A percentile compares a stretch with the other conserved stretches of the same genome.
phyloP scores from a whole-genome alignment of 2,888 invertebrate species.

The Nephrotoma guestfalica region DNA sequence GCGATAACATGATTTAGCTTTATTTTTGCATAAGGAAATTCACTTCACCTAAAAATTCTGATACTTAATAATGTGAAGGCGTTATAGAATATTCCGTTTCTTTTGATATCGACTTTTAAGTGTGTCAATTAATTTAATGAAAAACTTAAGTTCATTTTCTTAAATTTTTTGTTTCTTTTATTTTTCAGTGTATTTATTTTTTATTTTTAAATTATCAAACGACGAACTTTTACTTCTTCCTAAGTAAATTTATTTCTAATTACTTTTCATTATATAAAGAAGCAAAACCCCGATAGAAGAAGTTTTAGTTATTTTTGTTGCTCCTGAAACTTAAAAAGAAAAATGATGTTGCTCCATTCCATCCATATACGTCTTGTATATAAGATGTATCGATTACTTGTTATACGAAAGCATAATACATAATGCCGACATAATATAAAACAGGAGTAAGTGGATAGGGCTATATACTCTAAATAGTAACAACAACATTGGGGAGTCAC shows the following conservation, averaged over 20 bases:
- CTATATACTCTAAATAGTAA: neutral
- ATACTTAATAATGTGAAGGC: neutral
- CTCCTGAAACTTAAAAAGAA: neutral
- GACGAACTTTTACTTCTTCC: neutral
- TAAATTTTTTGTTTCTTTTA: neutral
- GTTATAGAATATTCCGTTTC: neutral
- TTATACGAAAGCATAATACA: neutral
- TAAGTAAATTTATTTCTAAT: neutral
- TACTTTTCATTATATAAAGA: neutral
- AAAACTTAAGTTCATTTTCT: neutral
- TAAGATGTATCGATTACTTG: neutral
- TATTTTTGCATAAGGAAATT: neutral
- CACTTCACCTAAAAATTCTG: neutral
- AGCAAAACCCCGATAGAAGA: neutral
- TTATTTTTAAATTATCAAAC: neutral
- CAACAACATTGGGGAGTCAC: neutral
- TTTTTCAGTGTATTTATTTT: neutral
- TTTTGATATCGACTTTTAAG: neutral
- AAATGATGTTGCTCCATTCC: neutral
- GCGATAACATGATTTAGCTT: too few species aligned
- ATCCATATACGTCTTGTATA: neutral
- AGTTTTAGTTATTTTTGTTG: neutral
- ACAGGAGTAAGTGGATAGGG: neutral
- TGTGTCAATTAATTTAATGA: neutral
- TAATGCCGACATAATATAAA: neutral